Base-by-base conservation (phyloP, 2,113 vertebrate species). In the Falcunculus frontatus region DNA sequence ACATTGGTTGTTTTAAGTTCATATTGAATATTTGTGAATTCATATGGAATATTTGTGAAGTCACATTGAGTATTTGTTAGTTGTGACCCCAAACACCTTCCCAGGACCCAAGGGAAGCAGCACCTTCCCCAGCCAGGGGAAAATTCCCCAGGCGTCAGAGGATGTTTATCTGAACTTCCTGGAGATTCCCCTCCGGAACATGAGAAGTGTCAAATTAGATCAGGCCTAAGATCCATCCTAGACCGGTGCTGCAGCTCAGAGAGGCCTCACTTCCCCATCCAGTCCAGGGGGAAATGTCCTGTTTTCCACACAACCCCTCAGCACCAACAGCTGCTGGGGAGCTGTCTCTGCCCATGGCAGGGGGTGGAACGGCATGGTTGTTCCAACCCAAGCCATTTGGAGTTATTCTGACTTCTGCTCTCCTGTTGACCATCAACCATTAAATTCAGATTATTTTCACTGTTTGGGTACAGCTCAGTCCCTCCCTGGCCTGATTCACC, bases 261-360 rank as follows among this genome's bases (percentile, higher is more conserved):
- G 70, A 44, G 62, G 62, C 47, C 41, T 15, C 26, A 18, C 13
- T 42, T 32, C 52, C 18, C 25, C 32, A 3, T 7, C 21, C 26
- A 27, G 6, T 11, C 37, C 37, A 15, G 46, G 16, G 47, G 32
- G 53, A 53, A 88, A 42, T 39, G 13, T 46, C n/a, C 41, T 33
- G 17, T 25, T 80, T 69, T 21, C 49, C 42, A 41, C 69, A 42
- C 32, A 41, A 7, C 22, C 29, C n/a, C 52, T 56, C 52, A 10
- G 47, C 69, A 35, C 5, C 5, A 1, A 3, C 33, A 72, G 5
- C 20, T 46, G 23, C 21, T 57, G 57, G 0, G 14, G n/a, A 55
- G 55, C 22, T 52, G 37, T 16, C 39, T 33, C 39, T 39, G 74
- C 25, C 56, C 64, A 1, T 9, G 72, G 50, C n/a, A 49, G 23